Evolutionary conservation across 1,140 invertebrate species (phyloP), one percentile per base, ranked within the genome.

Genomic region (Drosophila rhopaloa): DNA sequence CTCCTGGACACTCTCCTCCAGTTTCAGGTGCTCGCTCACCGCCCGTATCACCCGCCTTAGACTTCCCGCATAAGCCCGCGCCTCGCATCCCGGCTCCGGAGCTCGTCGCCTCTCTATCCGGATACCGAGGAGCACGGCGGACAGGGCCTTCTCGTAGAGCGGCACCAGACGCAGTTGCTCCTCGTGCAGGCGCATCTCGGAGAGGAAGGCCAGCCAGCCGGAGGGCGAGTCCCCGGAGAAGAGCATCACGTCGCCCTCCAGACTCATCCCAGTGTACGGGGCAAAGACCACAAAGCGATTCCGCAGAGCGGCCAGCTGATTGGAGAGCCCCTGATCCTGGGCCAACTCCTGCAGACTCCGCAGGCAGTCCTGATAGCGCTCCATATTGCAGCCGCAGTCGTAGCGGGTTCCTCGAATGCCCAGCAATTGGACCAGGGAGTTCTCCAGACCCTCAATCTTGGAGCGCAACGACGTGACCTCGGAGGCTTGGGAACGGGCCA

Each of bases 151-250:
- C 88, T 98, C 97, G 93, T 97, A 96, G 59, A 94, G 94, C 24
- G 97, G 97, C 73, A 98, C 95, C 90, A 95, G 94, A 47, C 93
- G 90, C 62, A 97, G 93, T 32, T 95, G 94, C 67, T 93, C 93
- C 91, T 97, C 96, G 86, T 97, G 95, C 79, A 95, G 94, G 32
- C 93, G 93, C n/a, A 97, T 94, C 92, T 97, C 96, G 91, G 96
- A 96, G 41, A 98, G 96, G 47, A 97, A 93, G 92, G 97, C 96
- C 27, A 97, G 93, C 97, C 97, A 98, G 93, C 97, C 97, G 79
- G 97, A 94, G 63, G 97, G 93, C 13, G 98, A 97, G 95, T 98
- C 97, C 14, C 96, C 97, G 74, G 96, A 97, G 92, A 96, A 97
- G 0, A 98, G 94, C 93, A 96, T 96, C 16, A 98, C 95, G 82